Evolutionary conservation across 1,140 invertebrate genomes (phyloP), one percentile per base, ranked within the genome.

Genomic region (Radopholus similis): DNA sequence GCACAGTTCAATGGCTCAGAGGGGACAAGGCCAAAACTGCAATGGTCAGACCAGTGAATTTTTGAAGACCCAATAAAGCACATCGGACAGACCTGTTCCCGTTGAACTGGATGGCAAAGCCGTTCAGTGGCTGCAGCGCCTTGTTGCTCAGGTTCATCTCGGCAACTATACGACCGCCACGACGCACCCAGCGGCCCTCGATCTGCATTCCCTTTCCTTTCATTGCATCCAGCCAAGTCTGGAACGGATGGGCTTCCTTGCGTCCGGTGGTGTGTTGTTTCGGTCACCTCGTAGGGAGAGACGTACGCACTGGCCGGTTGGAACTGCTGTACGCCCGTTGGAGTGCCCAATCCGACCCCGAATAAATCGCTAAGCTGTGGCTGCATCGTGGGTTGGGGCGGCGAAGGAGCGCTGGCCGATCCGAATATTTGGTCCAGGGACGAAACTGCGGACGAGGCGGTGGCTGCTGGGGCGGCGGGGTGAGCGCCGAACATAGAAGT

Each of bases 81-180:
- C 44, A 62, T 37, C n/a, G 26, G 44, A 40, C 2, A 56, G 23
- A 88, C 86, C 86, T 89, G 84, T 98, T 99, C 85, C 97, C 97
- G 84, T 98, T 99, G 70, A 99, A 89, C 82, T 98, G 95, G 83
- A 98, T 91, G 32, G 95, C 95, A 86, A 98, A 97, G 8, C 88
- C 90, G 73, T 86, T 88, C 91, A 98, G 95, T 15, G 93, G 89
- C 80, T 97, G 93, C 92, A 98, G 95, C 2, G 95, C 94, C 85
- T 93, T 94, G 84, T 99, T 99, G 40, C 89, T 91, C 76, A 97
- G 90, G 0, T 90, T 94, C 87, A 99, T 89, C 77, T 98, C 95
- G 92, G 98, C 97, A 63, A 87, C 88, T 38, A 96, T 89, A 83
- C 90, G 89, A 4, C 90, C 91, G 80, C 88, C 89, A 76, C 90